phyloP scores from a whole-genome alignment of 2,113 vertebrate species.

The Varanus komodoensis region DNA sequence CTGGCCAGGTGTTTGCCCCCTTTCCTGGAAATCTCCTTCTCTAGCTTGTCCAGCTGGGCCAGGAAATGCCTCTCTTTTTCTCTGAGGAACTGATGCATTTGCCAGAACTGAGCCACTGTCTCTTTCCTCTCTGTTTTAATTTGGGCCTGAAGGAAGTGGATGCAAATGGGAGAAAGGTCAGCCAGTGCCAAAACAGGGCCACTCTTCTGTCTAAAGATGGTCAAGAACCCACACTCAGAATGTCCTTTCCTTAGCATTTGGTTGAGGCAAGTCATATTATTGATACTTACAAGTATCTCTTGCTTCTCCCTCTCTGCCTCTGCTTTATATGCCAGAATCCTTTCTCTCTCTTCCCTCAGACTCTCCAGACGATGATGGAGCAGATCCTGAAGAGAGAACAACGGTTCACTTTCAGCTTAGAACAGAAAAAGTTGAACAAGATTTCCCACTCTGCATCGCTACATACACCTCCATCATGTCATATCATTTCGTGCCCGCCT shows the following conservation, averaged over 20 bases:
- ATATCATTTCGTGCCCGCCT: no score
- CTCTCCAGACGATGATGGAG: neutral
- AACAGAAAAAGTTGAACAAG: no score
- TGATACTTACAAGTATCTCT: neutral
- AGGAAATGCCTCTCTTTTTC: neutral
- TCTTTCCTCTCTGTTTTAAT: neutral
- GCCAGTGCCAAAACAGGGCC: no score
- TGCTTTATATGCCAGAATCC: neutral
- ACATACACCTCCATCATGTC: no score
- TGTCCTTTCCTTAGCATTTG: no score
- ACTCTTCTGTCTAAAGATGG: no score
- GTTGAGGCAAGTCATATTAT: no score
- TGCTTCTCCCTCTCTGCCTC: neutral
- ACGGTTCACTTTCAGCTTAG: fast-evolving
- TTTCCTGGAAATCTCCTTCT: neutral
- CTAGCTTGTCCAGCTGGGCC: neutral
- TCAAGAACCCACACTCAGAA: no score
- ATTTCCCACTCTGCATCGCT: no score
- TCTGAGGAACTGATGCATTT: neutral
- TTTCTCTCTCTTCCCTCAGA: neutral
- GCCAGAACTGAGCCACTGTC: neutral
- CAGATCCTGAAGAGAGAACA: neutral
- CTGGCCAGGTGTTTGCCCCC: neutral
- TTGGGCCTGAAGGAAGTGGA: neutral
- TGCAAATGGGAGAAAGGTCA: no score